Evolutionary conservation across 2,888 invertebrate species (phyloP), one percentile per base, ranked within the genome.

Genomic region (Coenonympha glycerion): DNA sequence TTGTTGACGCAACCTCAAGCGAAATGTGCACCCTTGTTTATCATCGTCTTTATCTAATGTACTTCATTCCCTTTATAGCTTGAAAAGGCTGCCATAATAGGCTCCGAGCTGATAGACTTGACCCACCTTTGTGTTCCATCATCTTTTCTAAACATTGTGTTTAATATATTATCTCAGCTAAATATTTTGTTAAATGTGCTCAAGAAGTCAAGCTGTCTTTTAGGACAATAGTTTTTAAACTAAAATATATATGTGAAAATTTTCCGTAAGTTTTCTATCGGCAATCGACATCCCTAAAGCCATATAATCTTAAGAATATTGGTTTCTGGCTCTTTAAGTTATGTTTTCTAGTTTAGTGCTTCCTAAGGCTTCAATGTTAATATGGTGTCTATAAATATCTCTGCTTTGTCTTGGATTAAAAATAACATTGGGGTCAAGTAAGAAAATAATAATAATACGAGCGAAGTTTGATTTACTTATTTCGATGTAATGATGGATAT

Each of bases 1-100:
- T 82, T 55, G 33, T 44, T 82, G 82, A 80, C 81, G 73, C 68
- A 73, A 73, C 63, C 63, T 67, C 65, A 69, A 67, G 61, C 69
- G 60, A 63, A n/a, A n/a, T 72, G 78, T 76, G 71, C 77, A 74
- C 83, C 83, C 76, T 77, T 79, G 79, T 84, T 82, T 82, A 78
- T 79, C 73, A 66, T 63, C 63, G 69, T 72, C 52, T 77, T 69
- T 73, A 71, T 74, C 67, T 63, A 69, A 76, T 66, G 50, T 69
- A 72, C 64, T 60, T 61, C 57, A 54, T 59, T 61, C 52, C 52
- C 48, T 56, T 60, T 60, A 61, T 59, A 55, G 58, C 45, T 21
- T 11, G 16, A 13, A 34, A 46, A 53, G 46, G 37, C 42, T 47
- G 42, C 24, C 19, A 44, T 36, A 37, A n/a, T 50, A 24, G 13